Conservation (phyloP, 2,113 vertebrate species). For the Collichthys lucidus region DNA sequence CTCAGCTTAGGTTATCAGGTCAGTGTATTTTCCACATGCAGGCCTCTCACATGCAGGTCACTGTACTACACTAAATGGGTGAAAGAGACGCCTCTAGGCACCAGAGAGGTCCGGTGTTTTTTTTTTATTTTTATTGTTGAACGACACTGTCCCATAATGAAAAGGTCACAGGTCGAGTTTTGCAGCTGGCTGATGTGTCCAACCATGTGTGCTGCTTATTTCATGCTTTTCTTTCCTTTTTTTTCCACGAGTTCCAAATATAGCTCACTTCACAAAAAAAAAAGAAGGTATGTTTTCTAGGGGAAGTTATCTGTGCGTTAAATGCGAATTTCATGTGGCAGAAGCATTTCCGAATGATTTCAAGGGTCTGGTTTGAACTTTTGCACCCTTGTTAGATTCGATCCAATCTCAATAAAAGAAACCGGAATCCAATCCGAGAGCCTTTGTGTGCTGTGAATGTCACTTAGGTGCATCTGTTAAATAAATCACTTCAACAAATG, state of each 20-base stretch:
- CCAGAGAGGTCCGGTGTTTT: slow-evolving; percentile 3
- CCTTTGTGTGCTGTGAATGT: background rate
- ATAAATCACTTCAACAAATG: slow-evolving; percentile 49
- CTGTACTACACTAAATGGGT: slow-evolving; percentile 14
- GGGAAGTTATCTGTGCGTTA: background rate
- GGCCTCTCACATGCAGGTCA: slow-evolving; percentile 57
- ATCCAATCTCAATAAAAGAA: slow-evolving; percentile 13
- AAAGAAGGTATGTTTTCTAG: background rate
- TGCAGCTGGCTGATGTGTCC: too few relatives aligned
- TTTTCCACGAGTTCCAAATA: slow-evolving; percentile 7
- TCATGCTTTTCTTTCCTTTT: too few relatives aligned
- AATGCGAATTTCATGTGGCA: slow-evolving; percentile 20
- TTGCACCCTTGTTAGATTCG: background rate
- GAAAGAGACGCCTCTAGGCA: slow-evolving; percentile 48
- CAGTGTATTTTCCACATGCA: slow-evolving; percentile 64
- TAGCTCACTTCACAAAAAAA: background rate
- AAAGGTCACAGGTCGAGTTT: slow-evolving; percentile 16
- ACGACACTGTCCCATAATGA: slow-evolving; percentile 11
- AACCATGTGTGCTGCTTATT: too few relatives aligned
- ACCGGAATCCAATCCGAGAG: slow-evolving; percentile 9
- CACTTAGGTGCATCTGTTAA: slow-evolving; percentile 9
- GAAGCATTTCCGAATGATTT: slow-evolving; percentile 6
- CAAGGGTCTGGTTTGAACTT: slow-evolving; percentile 18
- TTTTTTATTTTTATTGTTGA: slow-evolving; percentile 3
- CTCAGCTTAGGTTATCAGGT: slow-evolving; percentile 53